These are phyloP conservation scores for Marcusenius ussheri DNA, from an alignment of 2,113 vertebrate species.

Conservation along the genomic window DNA sequence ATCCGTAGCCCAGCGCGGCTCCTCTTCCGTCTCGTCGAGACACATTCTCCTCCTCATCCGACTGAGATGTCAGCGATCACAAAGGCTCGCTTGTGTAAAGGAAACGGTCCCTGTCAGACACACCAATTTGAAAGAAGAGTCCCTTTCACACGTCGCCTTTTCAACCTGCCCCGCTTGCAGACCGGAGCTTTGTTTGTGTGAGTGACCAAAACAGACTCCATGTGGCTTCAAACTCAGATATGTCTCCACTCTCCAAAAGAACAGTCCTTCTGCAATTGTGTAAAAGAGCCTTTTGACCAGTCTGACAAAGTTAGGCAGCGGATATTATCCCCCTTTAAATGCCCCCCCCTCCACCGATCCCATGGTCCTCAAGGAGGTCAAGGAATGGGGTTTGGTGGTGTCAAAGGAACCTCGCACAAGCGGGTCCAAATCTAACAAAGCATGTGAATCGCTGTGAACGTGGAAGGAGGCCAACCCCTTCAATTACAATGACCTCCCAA, in stretches of 20 bases:
- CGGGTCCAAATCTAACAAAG: not conserved
- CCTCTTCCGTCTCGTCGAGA: not conserved
- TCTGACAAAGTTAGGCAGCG: conserved; percentile 11
- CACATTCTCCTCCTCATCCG: conserved; percentile 10
- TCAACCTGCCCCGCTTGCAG: conserved; percentile 13
- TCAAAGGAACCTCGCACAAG: not conserved
- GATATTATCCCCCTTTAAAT: not conserved
- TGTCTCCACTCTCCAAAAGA: conserved; percentile 13
- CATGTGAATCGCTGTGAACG: not conserved
- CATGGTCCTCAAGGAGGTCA: not conserved
- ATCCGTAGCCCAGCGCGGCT: not conserved
- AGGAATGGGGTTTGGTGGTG: not conserved
- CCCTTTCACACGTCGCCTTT: conserved; percentile 18
- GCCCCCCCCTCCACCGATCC: not conserved
- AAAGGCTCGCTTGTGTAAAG: conserved; percentile 15
- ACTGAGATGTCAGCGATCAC: not conserved
- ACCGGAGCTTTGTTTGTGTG: conserved; percentile 10
- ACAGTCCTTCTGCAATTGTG: conserved; percentile 6
- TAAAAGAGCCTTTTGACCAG: conserved; percentile 16
- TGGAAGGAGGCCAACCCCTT: conserved; percentile 5
- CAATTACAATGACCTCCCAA: conserved; percentile 9
- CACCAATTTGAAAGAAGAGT: conserved; percentile 14
- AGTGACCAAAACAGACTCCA: conserved; percentile 21
- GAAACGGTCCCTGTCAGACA: conserved; percentile 23
- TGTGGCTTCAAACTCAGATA: conserved; percentile 15